Evolutionary conservation across 2,113 vertebrate genomes (phyloP).

Genomic region (Cephalopterus ornatus): DNA sequence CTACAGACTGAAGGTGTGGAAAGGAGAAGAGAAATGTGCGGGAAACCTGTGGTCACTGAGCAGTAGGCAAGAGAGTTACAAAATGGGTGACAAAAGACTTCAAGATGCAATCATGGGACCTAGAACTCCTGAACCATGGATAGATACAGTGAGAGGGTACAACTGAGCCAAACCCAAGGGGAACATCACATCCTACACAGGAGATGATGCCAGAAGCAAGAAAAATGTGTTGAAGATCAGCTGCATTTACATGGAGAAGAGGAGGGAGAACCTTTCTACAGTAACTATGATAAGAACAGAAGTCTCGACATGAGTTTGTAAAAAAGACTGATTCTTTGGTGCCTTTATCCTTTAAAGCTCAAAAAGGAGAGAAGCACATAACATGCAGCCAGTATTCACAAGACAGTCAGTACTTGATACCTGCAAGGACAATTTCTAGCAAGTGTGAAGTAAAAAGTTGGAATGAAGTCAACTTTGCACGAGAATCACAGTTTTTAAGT

Average conservation of each 20-base stretch:
- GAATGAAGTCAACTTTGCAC: not conserved
- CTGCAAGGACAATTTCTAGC: not conserved
- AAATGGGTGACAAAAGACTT: not conserved
- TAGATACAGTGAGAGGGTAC: not conserved
- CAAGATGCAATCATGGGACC: accelerated
- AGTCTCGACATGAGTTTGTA: not conserved
- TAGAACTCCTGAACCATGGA: not conserved
- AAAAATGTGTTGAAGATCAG: not conserved
- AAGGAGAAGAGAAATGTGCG: not conserved
- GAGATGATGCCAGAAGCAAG: not conserved
- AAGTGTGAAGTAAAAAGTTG: not conserved
- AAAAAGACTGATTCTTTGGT: not conserved
- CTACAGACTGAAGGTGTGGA: not conserved
- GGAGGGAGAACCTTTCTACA: not conserved
- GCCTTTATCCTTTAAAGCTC: not conserved
- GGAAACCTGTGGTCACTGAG: not conserved
- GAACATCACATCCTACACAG: not conserved
- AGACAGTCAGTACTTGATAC: not conserved
- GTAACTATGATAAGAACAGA: not conserved
- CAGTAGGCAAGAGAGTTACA: not conserved
- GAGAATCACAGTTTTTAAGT: not conserved
- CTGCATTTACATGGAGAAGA: not conserved
- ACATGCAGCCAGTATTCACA: not conserved
- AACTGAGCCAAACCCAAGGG: not conserved
- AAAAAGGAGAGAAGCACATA: not conserved